A percentile compares a stretch with the other conserved stretches of the same genome.
Evolutionary conservation across 2,888 invertebrate species (phyloP).

Genomic region (Drosophila sordidula): DNA sequence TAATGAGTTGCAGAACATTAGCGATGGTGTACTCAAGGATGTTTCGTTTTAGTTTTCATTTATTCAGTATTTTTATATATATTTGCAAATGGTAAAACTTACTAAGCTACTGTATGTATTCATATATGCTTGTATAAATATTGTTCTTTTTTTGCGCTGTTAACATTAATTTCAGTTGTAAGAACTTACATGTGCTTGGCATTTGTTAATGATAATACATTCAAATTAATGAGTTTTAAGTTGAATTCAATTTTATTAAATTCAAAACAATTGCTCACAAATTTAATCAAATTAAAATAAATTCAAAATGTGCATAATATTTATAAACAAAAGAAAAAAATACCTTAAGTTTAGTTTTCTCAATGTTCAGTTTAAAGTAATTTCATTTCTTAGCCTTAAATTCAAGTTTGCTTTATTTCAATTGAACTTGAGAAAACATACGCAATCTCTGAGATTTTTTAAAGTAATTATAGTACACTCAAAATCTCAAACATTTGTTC

Average conservation of each 20-base stretch:
- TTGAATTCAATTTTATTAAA: conserved; percentile 60
- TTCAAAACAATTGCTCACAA: conserved; percentile 37
- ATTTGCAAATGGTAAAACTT: conserved; percentile 23
- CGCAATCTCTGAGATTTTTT: conserved; percentile 31
- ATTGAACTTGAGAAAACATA: conserved; percentile 10
- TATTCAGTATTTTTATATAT: neutral
- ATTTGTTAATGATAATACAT: conserved; percentile 7
- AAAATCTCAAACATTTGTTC: no score
- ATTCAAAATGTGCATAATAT: conserved; percentile 34
- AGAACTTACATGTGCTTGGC: conserved; percentile 23
- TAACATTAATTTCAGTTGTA: conserved; percentile 22
- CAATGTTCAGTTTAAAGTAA: conserved; percentile 17
- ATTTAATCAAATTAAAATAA: conserved; percentile 28
- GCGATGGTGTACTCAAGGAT: conserved; percentile 76
- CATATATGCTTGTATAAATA: conserved; percentile 7
- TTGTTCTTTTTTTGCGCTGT: conserved; percentile 10
- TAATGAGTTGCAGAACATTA: conserved; percentile 70
- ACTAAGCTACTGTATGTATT: neutral
- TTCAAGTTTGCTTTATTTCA: conserved; percentile 11
- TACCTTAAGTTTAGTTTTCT: conserved; percentile 17
- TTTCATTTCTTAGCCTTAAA: conserved; percentile 12
- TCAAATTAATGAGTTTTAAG: conserved; percentile 11
- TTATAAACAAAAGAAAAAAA: conserved; percentile 22
- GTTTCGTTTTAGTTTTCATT: conserved; percentile 49
- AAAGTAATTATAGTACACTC: no score